phyloP scores from a whole-genome alignment of 2,113 vertebrate species.

The Oncorhynchus mykiss region DNA sequence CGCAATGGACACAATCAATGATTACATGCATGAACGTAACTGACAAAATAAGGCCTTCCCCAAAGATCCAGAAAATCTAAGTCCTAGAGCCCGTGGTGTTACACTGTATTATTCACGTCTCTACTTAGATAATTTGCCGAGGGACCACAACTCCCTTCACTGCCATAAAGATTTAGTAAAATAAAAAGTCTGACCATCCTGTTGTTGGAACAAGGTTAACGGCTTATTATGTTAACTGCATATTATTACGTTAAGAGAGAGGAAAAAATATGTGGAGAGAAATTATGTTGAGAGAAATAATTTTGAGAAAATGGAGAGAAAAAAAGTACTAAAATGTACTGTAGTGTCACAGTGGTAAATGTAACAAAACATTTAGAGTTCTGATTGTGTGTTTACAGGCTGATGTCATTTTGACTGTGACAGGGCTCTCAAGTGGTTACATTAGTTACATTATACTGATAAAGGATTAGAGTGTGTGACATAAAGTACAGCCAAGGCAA shows the following conservation, averaged over 20 bases:
- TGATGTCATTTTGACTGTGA: not conserved
- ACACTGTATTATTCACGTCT: not conserved
- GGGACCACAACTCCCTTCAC: not conserved
- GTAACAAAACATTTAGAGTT: not conserved
- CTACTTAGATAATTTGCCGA: not conserved
- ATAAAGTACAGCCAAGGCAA: not conserved
- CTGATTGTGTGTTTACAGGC: no score
- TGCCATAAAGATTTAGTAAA: not conserved
- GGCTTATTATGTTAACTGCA: not conserved
- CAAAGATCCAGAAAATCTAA: constrained; percentile 49
- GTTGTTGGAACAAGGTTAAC: not conserved
- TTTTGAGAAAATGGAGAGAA: no score
- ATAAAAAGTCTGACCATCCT: not conserved
- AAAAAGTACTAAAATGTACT: not conserved
- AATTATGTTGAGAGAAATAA: no score
- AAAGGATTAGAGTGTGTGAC: not conserved
- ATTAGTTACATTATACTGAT: no score
- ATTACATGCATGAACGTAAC: constrained; percentile 92
- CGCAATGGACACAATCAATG: constrained; percentile 90
- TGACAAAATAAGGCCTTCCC: constrained; percentile 80
- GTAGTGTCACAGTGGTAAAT: not conserved
- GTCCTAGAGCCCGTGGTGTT: constrained; percentile 77
- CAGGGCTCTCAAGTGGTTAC: not conserved
- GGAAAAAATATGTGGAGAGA: no score
- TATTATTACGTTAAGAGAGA: no score